Conservation (phyloP, 2,888 invertebrate species). For the Neria commutata region DNA sequence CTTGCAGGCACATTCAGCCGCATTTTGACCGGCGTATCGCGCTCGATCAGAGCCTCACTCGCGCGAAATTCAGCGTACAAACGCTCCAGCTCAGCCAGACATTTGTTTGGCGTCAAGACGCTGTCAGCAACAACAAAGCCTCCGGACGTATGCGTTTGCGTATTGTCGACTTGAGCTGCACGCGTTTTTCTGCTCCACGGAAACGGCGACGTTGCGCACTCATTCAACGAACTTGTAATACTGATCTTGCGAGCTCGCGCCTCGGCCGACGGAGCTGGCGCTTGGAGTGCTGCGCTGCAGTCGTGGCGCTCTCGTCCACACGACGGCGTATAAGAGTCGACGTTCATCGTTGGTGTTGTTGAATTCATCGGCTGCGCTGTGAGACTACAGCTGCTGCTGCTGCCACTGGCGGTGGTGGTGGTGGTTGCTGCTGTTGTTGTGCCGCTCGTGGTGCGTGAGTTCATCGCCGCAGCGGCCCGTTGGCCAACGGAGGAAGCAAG, state of each 20-base stretch:
- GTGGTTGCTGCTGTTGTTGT: conserved; percentile 22
- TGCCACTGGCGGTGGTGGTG: conserved; percentile 4
- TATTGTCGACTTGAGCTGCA: too few species aligned
- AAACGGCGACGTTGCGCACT: conserved; percentile 35
- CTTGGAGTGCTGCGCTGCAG: neutral
- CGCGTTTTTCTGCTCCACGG: conserved; percentile 16
- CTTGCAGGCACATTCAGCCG: conserved; percentile 56
- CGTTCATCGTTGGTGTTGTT: conserved; percentile 15
- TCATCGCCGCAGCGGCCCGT: neutral
- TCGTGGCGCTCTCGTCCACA: conserved; percentile 4
- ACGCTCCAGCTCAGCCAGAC: conserved; percentile 57
- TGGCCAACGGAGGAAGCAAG: conserved; percentile 46
- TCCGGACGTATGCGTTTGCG: too few species aligned
- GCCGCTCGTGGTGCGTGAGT: conserved; percentile 1
- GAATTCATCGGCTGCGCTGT: conserved; percentile 11
- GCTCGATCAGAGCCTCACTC: conserved; percentile 54
- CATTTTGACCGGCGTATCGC: conserved; percentile 42
- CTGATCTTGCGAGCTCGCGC: conserved; percentile 43
- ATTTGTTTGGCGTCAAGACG: conserved; percentile 53
- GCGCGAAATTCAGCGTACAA: conserved; percentile 57
- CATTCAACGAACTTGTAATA: conserved; percentile 52
- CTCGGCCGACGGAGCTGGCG: conserved; percentile 16
- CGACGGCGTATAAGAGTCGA: conserved; percentile 8
- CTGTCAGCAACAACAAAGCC: too few species aligned
- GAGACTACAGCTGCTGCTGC: conserved; percentile 5